Base-by-base conservation (phyloP, 2,888 invertebrate genomes). In the Ecliptopera silaceata region DNA sequence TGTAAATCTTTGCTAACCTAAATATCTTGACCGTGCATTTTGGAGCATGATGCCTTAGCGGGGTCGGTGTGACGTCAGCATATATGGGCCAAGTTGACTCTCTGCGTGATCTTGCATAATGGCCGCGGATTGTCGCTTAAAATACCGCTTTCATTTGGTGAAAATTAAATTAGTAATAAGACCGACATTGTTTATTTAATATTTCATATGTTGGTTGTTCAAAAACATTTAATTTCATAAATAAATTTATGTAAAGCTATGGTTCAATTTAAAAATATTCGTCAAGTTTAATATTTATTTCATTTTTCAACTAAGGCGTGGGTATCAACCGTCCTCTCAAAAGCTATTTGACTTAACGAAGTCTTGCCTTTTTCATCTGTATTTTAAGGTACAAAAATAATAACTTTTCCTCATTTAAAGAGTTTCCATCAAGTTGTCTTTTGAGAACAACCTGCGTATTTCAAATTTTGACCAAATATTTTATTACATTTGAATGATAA, bases 321-420 rank as follows among this genome's bases (percentile, higher is more conserved):
- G 18, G 56, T 59, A 49, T 59, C 56, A 57, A 56, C 47, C 47
- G 41, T 59, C 46, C 47, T 46, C 55, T 48, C 44, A 51, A 56
- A 58, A 31, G 45, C 59, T 63, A 59, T 65, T 61, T 42, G 60
- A 59, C 57, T 39, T 61, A 61, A 65, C 56, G 56, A 65, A 57
- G 63, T 59, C 50, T 49, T 59, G 38, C 64, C 51, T 64, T 61
- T 60, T 61, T 55, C 26, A 43, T 50, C 65, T 57, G 55, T 56
- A 63, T 63, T 56, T 63, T 15, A 50, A 50, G 56, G 49, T 51
- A 63, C 61, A 59, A 52, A 59, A 49, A 61, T 61, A 59, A 63
- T 61, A 63, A 65, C 56, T 59, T 64, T 62, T 59, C 60, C 59
- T 59, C 56, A 63, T 65, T 65, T 62, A 62, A 65, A 65, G 60